Evolutionary conservation across 1,140 invertebrate genomes (phyloP).

Genomic region (Pseudobourletiella spinata): DNA sequence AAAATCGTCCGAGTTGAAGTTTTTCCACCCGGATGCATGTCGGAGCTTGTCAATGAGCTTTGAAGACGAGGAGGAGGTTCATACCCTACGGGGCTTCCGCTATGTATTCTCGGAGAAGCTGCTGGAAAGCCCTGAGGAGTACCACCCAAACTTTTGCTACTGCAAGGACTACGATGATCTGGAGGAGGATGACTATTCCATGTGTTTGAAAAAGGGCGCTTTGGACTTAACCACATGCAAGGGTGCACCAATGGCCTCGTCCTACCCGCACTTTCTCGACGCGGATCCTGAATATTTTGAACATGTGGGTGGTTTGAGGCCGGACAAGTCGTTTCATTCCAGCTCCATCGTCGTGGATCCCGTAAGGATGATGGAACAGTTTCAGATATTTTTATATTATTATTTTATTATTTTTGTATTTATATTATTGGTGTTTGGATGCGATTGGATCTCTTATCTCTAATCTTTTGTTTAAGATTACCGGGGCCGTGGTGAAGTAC

Average conservation of each 20-base stretch:
- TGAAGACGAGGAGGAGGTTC: background rate
- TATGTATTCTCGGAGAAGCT: background rate
- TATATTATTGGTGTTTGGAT: background rate
- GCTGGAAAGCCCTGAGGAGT: background rate
- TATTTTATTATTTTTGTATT: background rate
- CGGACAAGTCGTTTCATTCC: background rate
- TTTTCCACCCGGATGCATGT: background rate
- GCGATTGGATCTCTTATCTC: background rate
- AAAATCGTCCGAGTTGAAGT: background rate
- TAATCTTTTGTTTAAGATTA: background rate
- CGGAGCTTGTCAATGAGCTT: background rate
- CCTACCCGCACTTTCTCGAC: background rate
- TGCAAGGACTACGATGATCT: background rate
- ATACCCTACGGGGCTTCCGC: background rate
- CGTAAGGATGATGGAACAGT: no score
- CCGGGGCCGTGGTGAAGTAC: background rate
- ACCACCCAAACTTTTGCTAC: background rate
- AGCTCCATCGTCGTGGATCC: background rate
- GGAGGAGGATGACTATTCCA: background rate
- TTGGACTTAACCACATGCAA: background rate
- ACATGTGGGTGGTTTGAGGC: background rate
- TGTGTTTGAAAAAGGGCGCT: background rate
- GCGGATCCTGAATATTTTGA: background rate
- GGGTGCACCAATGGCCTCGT: background rate
- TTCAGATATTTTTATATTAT: background rate